A percentile compares a stretch with the other conserved stretches of the same genome.
These are phyloP conservation scores for Cyprinodon variegatus DNA, from an alignment of 2,113 vertebrate genomes.

Conservation along the genomic window DNA sequence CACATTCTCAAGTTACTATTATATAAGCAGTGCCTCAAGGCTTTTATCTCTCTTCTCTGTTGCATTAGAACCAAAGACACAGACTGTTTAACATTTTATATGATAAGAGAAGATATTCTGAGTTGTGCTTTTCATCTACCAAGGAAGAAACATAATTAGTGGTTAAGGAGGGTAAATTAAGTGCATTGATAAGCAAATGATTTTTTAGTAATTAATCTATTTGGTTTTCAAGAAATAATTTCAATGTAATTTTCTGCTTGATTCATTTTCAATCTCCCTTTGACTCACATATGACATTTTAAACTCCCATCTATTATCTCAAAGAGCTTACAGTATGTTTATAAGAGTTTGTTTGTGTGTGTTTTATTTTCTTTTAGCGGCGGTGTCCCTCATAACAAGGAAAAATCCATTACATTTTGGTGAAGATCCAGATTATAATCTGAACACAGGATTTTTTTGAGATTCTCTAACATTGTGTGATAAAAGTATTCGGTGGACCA, in stretches of 20 bases:
- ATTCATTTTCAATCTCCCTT: background rate
- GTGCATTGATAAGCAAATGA: background rate
- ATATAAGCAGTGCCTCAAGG: conserved; percentile 33
- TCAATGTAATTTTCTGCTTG: background rate
- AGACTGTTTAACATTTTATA: conserved; percentile 15
- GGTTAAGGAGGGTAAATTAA: background rate
- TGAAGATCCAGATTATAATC: too few relatives aligned
- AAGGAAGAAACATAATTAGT: background rate
- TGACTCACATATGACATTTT: background rate
- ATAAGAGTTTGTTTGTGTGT: too few relatives aligned
- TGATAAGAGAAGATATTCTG: conserved; percentile 1
- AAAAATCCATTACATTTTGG: too few relatives aligned
- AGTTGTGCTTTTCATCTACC: background rate
- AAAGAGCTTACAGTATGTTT: too few relatives aligned
- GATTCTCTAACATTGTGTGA: too few relatives aligned
- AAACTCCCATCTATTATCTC: too few relatives aligned
- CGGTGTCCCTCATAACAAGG: too few relatives aligned
- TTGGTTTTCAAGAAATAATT: background rate
- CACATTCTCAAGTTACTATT: conserved; percentile 25
- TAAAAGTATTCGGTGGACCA: too few relatives aligned
- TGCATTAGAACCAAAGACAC: background rate
- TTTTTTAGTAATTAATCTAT: background rate
- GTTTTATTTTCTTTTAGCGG: too few relatives aligned
- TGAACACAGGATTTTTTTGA: too few relatives aligned
- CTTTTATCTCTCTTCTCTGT: conserved; percentile 18